These are phyloP conservation scores for Silurus glanis DNA, from an alignment of 2,113 vertebrate genomes.

Conservation along the genomic window DNA sequence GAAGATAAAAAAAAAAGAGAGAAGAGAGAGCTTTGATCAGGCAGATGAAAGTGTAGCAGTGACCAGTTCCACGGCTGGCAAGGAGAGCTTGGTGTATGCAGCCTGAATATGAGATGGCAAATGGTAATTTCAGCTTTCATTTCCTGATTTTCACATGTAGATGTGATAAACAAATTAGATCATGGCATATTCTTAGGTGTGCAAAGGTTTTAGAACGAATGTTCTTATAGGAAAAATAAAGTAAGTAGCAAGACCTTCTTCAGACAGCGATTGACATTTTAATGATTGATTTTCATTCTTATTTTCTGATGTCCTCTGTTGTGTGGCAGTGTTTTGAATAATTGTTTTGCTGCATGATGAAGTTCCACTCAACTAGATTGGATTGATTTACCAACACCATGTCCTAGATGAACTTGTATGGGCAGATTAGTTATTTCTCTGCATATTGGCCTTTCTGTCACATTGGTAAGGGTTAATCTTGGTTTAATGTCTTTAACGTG, in stretches of 20 bases:
- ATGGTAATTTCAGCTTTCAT: neutral
- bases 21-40: neutral
- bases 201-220: neutral
- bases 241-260: neutral
- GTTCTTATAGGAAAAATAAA: neutral
- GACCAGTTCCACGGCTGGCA: conserved; percentile 13
- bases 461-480: no score
- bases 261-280: no score
- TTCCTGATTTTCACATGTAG: conserved; percentile 3
- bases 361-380: neutral
- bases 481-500: neutral
- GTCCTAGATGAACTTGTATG: no score
- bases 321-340: neutral
- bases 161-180: neutral
- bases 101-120: neutral
- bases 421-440: no score
- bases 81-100: neutral
- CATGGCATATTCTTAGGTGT: neutral
- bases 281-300: neutral
- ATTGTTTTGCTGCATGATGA: neutral
- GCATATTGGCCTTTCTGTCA: no score
- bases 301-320: neutral
- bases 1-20: conserved; percentile 1
- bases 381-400: neutral
- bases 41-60: conserved; percentile 22